Evolutionary conservation across 2,113 vertebrate species (phyloP).

Genomic region (Osmerus mordax): DNA sequence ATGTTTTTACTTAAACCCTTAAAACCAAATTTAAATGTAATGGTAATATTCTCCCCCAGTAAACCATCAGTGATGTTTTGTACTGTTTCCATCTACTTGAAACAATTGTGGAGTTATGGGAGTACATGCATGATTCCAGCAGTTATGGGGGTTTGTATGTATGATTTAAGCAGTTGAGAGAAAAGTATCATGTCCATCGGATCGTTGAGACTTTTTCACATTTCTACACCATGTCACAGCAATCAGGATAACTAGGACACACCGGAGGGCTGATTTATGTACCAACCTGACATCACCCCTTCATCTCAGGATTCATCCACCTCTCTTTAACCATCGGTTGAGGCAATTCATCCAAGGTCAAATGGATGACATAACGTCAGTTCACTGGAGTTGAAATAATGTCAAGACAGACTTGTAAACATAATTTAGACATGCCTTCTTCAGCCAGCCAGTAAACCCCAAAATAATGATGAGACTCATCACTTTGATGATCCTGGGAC

Average conservation of each 20-base stretch:
- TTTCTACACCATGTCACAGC: neutral
- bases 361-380: constrained; percentile 3
- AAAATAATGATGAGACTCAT: constrained; percentile 6
- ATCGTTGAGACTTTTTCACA: no score
- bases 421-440: neutral
- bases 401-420: neutral
- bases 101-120: no score
- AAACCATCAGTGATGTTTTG: no score
- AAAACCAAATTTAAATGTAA: no score
- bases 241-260: constrained; percentile 36
- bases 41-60: no score
- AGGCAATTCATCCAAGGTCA: constrained; percentile 19
- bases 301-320: constrained; percentile 31
- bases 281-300: constrained; percentile 11
- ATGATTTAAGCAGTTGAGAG: no score
- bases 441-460: constrained; percentile 19
- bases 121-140: no score
- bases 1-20: no score
- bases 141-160: no score
- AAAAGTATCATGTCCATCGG: no score
- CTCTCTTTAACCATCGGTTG: neutral
- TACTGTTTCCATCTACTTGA: no score
- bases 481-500: constrained; percentile 2
- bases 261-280: constrained; percentile 29
- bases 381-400: neutral